Percentiles rank a stretch among this genome's conserved stretches.
These are phyloP conservation scores for Falco concolor DNA, from an alignment of 2,797 vertebrate genomes.

Conservation along the genomic window DNA sequence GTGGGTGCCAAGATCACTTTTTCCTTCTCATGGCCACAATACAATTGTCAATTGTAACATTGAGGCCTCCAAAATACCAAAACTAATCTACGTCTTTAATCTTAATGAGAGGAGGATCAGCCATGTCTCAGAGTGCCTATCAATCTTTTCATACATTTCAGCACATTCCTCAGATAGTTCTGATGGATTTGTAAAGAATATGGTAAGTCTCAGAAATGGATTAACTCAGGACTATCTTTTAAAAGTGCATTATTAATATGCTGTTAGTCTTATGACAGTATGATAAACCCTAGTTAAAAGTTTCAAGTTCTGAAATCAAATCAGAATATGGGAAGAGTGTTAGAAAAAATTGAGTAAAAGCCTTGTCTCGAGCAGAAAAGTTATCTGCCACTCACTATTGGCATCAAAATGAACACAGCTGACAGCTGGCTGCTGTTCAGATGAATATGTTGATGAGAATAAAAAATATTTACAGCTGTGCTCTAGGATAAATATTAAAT, in stretches of 20 bases:
- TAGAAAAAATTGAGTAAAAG: background rate
- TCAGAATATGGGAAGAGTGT: background rate
- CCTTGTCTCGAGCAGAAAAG: background rate
- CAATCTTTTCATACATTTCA: constrained; percentile 10
- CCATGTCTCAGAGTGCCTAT: background rate
- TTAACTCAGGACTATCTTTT: background rate
- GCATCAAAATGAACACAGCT: background rate
- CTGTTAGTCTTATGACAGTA: constrained; percentile 28
- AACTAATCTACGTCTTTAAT: background rate
- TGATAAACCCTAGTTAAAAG: constrained; percentile 1
- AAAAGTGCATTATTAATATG: constrained; percentile 20
- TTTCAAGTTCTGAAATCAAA: constrained; percentile 48
- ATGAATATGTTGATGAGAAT: background rate
- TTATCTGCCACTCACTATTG: background rate
- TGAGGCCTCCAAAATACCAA: background rate
- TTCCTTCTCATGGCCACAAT: background rate
- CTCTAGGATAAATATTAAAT: background rate
- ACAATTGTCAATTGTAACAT: background rate
- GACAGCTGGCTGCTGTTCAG: background rate
- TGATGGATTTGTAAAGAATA: constrained; percentile 39
- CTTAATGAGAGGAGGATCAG: background rate
- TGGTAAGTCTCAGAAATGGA: constrained; percentile 15
- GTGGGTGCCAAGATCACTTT: background rate
- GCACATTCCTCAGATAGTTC: constrained; percentile 19
- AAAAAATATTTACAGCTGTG: background rate